These are phyloP conservation scores for Maniola hyperantus DNA, from an alignment of 2,888 invertebrate species.

Conservation along the genomic window DNA sequence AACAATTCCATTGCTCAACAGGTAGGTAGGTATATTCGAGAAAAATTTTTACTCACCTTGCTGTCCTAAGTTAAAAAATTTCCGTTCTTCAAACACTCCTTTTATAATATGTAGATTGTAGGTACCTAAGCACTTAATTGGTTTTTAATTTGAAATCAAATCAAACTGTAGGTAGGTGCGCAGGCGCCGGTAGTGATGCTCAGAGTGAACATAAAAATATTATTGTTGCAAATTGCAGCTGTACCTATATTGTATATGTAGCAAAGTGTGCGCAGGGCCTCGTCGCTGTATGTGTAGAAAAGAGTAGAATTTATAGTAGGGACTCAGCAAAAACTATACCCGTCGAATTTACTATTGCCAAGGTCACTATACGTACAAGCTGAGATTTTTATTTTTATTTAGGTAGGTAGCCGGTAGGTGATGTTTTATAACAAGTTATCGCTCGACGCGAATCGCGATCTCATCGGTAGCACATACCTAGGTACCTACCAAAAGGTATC, in stretches of 20 bases:
- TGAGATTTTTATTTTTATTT: neutral
- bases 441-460: neutral
- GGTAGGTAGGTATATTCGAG: no score
- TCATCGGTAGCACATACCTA: no score
- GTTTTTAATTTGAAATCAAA: neutral
- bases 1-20: neutral
- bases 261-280: neutral
- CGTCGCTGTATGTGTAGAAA: neutral
- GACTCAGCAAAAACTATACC: neutral
- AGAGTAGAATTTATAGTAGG: neutral
- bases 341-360: neutral
- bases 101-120: no score
- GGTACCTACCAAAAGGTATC: no score
- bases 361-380: neutral
- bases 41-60: no score
- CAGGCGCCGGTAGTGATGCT: neutral
- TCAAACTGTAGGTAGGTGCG: neutral
- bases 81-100: conserved; percentile 8
- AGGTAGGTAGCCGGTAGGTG: no score
- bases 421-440: neutral
- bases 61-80: neutral
- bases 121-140: neutral
- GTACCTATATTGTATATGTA: no score
- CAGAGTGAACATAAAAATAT: neutral
- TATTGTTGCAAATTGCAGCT: neutral